Conservation (phyloP, 2,113 vertebrate genomes). For the Corythoichthys haematopterus region DNA sequence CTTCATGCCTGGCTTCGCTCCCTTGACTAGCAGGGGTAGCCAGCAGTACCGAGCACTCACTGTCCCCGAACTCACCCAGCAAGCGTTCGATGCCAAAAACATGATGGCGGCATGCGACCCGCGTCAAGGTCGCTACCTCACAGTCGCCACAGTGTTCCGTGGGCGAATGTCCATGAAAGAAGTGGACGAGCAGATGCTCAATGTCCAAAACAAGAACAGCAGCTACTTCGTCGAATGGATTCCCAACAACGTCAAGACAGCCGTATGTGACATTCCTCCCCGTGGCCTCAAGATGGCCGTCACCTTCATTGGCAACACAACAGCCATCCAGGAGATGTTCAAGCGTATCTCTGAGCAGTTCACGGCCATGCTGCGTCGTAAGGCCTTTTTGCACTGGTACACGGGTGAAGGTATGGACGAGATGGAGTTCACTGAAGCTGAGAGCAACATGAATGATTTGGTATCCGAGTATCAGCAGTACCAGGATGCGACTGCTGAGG, state of each 20-base stretch:
- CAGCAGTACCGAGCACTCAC: slow-evolving; percentile 89
- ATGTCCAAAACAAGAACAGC: slow-evolving; percentile 79
- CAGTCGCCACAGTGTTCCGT: slow-evolving; percentile 85
- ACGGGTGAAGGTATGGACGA: slow-evolving; percentile 8
- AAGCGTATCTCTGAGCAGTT: slow-evolving; percentile 9
- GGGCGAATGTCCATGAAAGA: slow-evolving; percentile 95
- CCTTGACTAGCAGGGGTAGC: slow-evolving; percentile 86
- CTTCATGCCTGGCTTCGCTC: slow-evolving; percentile 91
- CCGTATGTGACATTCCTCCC: slow-evolving; percentile 3
- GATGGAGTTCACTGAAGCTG: slow-evolving; percentile 9
- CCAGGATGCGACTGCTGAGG: slow-evolving; percentile 4
- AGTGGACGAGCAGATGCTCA: slow-evolving; percentile 90
- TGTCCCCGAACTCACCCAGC: slow-evolving; percentile 88
- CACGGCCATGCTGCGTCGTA: slow-evolving; percentile 8
- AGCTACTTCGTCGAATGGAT: slow-evolving; percentile 10
- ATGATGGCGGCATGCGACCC: slow-evolving; percentile 94
- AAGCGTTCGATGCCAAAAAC: slow-evolving; percentile 90
- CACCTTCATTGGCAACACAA: slow-evolving; percentile 9
- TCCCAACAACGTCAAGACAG: slow-evolving; percentile 8
- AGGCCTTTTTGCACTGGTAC: slow-evolving; percentile 10
- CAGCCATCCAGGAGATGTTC: slow-evolving; percentile 8
- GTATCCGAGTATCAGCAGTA: slow-evolving; percentile 8
- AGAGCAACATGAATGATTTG: slow-evolving; percentile 11
- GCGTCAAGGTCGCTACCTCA: slow-evolving; percentile 85
- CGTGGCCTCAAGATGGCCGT: slow-evolving; percentile 5